phyloP scores from a whole-genome alignment of 2,797 vertebrate genomes.

The Neopelma chrysocephalum region DNA sequence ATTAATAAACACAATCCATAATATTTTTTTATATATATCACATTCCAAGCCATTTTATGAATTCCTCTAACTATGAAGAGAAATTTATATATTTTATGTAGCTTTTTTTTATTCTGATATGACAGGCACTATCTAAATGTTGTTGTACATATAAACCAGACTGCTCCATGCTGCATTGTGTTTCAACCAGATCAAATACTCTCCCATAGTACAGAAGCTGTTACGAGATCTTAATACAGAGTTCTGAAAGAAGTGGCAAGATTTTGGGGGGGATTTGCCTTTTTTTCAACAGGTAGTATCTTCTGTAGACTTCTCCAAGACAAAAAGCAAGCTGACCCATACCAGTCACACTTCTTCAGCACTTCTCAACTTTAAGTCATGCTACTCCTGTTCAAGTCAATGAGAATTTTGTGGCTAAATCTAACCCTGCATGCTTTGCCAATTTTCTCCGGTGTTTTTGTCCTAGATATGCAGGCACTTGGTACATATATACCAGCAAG shows the following conservation, averaged over 20 bases:
- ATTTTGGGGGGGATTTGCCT: rapidly evolving
- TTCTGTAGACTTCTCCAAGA: not conserved
- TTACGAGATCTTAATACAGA: not conserved
- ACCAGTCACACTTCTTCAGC: not conserved
- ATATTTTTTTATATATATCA: not conserved
- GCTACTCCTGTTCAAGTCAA: not conserved
- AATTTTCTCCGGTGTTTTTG: not conserved
- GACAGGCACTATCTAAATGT: not conserved
- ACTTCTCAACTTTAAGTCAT: not conserved
- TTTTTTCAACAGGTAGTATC: not conserved
- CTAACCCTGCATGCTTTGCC: not conserved
- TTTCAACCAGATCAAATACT: not conserved
- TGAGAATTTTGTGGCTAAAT: not conserved
- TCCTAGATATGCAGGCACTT: not conserved
- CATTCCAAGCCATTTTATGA: not conserved
- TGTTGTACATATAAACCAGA: not conserved
- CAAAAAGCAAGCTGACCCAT: not conserved
- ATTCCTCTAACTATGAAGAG: not conserved
- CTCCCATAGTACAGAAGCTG: not conserved
- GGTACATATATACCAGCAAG: not conserved
- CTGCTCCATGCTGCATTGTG: not conserved
- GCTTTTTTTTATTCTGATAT: not conserved
- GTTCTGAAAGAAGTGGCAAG: not conserved
- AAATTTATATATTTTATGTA: not conserved
- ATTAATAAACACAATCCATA: not conserved